Base-by-base conservation (phyloP, 2,113 vertebrate species). In the Glaucidium brasilianum region DNA sequence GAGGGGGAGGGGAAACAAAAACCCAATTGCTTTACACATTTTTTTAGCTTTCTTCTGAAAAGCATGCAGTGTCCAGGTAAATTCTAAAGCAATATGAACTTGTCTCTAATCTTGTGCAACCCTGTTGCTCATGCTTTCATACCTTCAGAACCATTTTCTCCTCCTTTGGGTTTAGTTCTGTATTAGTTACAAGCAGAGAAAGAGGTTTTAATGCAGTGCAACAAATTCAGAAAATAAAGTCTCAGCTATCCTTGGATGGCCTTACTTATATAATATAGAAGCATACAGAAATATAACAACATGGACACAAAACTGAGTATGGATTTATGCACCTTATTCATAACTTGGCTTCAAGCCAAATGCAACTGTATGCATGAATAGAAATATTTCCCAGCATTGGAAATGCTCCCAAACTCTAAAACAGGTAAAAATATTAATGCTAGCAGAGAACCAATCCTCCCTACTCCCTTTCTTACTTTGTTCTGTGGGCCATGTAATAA, bases 271-370 rank as follows among this genome's bases (percentile, higher is more conserved):
- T 95, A 81, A 92, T 74, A 82, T 20, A 91, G 87, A 60, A 69
- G 83, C 79, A 88, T 74, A 64, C 58, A 92, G 85, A 90, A 88
- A 91, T 90, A 64, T 49, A 81, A 39, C 60, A 88, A 37, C 39
- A 85, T 60, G 64, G 68, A 89, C 96, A 75, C 71, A 94, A 90
- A 73, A 56, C 41, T 78, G 63, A 90, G 18, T 27, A 63, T n/a
- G 52, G 47, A 92, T 39, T 95, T 92, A 88, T 77, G 68, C 50
- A 91, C 90, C 23, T 81, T 90, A 90, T 92, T 96, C 95, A 75
- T 79, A 82, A 64, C 32, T 92, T 88, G 79, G 90, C 52, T 79
- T 93, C 17, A 17, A 92, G 75, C 58, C 79, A 96, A 94, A 90
- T 43, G 92, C 92, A 91, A 56, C 63, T 77, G 85, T 85, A 34